These are phyloP conservation scores for Drosophila kokeensis DNA, from an alignment of 2,888 invertebrate genomes.

Conservation along the genomic window DNA sequence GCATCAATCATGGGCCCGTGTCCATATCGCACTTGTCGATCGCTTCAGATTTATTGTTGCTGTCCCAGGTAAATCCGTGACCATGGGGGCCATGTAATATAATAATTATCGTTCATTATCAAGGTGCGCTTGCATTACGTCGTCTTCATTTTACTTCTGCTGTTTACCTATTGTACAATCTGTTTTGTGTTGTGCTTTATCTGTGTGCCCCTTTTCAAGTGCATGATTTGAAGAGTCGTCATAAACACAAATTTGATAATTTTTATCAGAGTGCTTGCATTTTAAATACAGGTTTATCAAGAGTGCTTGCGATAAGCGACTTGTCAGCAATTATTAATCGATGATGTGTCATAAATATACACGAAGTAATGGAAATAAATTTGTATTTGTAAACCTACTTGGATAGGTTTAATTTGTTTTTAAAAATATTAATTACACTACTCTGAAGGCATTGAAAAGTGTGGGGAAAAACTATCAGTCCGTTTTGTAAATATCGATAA, in stretches of 20 bases:
- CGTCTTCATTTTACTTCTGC: conserved; percentile 23
- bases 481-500: background rate
- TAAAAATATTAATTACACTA: background rate
- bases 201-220: conserved; percentile 47
- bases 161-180: conserved; percentile 17
- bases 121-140: conserved; percentile 59
- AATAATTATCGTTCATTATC: conserved; percentile 72
- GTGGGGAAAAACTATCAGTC: background rate
- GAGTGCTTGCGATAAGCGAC: conserved; percentile 14
- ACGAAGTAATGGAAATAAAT: background rate
- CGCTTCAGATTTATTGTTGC: conserved; percentile 19
- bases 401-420: background rate
- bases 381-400: background rate
- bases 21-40: conserved; percentile 27
- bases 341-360: conserved; percentile 7
- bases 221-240: conserved; percentile 39
- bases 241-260: conserved; percentile 53
- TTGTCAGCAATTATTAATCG: conserved; percentile 18
- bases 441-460: background rate
- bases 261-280: background rate
- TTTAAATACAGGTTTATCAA: background rate
- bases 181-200: conserved; percentile 36
- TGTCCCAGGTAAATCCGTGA: conserved; percentile 30
- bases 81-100: conserved; percentile 58
- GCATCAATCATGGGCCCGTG: conserved; percentile 45